Base-by-base conservation (phyloP, 2,797 vertebrate genomes). In the Schizopygopsis malacanthus region DNA sequence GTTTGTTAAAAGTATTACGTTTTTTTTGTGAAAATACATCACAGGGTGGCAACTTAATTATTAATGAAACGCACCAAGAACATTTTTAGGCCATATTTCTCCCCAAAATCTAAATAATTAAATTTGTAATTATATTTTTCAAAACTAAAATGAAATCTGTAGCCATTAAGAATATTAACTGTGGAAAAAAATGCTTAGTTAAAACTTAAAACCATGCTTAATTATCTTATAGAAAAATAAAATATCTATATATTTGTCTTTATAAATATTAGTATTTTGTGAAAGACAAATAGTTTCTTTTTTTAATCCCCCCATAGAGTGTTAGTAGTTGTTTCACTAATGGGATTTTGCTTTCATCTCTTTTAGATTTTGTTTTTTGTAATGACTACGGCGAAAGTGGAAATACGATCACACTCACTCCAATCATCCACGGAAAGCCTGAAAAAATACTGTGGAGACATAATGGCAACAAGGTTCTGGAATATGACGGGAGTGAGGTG, bases 361-460 rank as follows among this genome's bases (percentile, higher is more conserved):
- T 18, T 45, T 6, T 47, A 22, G 39, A 45, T 37, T 37, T 75
- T 0, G 70, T 82, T 47, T 41, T 47, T 16, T 61, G 81, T 22
- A 20, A 45, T 3, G 18, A 63, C 0, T 83, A 22, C 50, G 12
- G 12, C 11, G 81, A 83, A 72, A 75, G 0, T 6, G 81, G 81
- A 63, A 59, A 47, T 0, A 0, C n/a, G 1, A 63, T 83, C 39
- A 83, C 54, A 16, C 12, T 83, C 0, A 47, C 25, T 22, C 81
- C 81, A 3, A 18, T 2, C 13, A 75, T 83, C 4, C 81, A 4
- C 22, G 81, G 81, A 4, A 37, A 33, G 1, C 81, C 70, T 47
- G 7, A 25, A 28, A 25, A 75, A 7, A 83, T 83, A 10, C 7
- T 50, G 41, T 83, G 81, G 81, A 83, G 2, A 75, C 81, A 63